Evolutionary conservation across 2,113 vertebrate species (phyloP).

Genomic region (Rhinoderma darwinii): DNA sequence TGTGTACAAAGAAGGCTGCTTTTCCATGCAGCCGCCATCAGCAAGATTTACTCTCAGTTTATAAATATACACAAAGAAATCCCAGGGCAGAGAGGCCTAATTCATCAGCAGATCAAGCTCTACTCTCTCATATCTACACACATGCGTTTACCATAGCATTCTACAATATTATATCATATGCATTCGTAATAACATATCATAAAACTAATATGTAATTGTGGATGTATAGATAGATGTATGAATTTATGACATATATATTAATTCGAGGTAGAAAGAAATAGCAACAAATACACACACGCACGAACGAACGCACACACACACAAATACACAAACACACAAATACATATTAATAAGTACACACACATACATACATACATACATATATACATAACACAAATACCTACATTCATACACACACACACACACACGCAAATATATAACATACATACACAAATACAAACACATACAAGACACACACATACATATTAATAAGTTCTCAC

Average conservation of each 20-base stretch:
- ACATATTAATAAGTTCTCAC: no score
- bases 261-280: no score
- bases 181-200: not conserved
- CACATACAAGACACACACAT: no score
- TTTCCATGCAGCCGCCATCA: constrained; percentile 2
- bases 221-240: not conserved
- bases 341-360: not conserved
- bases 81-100: not conserved
- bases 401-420: not conserved
- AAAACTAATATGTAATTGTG: not conserved
- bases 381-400: no score
- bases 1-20: constrained; percentile 17
- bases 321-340: not conserved
- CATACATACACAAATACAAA: no score
- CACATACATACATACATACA: no score
- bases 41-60: constrained; percentile 13
- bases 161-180: not conserved
- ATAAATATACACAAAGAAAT: constrained; percentile 17
- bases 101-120: not conserved
- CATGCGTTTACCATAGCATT: not conserved
- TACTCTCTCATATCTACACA: not conserved
- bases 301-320: no score
- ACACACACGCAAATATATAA: not conserved
- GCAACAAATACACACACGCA: no score
- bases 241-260: no score